Evolutionary conservation across 2,797 vertebrate genomes (phyloP).

Genomic region (Heterohyrax brucei): DNA sequence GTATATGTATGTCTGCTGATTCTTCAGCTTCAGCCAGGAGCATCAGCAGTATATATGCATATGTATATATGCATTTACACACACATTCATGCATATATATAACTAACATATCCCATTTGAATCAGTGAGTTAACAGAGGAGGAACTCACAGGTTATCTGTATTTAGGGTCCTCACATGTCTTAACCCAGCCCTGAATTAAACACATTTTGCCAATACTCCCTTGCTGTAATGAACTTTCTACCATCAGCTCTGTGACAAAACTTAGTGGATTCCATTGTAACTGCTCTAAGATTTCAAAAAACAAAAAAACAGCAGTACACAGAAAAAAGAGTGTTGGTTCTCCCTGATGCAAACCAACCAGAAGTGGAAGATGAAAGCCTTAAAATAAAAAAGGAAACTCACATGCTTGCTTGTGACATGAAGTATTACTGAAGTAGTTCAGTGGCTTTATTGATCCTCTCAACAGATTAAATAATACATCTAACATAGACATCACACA

Average conservation of each 20-base stretch:
- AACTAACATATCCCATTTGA: too few species aligned
- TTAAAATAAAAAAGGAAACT: not conserved
- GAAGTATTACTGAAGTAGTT: slow-evolving; percentile 60
- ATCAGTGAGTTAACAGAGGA: too few species aligned
- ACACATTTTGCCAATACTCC: not conserved
- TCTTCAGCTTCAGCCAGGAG: too few species aligned
- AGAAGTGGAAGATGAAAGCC: too few species aligned
- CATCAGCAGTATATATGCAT: too few species aligned
- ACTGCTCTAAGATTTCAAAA: slow-evolving; percentile 19
- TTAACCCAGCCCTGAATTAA: too few species aligned
- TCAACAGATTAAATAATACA: slow-evolving; percentile 71
- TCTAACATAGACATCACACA: slow-evolving; percentile 62
- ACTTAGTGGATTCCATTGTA: slow-evolving; percentile 41
- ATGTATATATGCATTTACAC: too few species aligned
- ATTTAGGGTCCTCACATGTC: too few species aligned
- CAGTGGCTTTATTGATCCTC: slow-evolving; percentile 53
- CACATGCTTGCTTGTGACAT: slow-evolving; percentile 10
- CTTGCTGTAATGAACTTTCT: slow-evolving; percentile 37
- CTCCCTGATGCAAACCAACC: too few species aligned
- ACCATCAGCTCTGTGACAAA: not conserved
- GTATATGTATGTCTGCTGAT: too few species aligned
- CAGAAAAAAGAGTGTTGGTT: not conserved
- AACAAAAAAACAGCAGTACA: not conserved
- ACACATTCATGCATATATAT: too few species aligned
- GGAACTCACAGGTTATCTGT: too few species aligned